phyloP scores from a whole-genome alignment of 1,140 invertebrate genomes.

The Platorchestia sp. region DNA sequence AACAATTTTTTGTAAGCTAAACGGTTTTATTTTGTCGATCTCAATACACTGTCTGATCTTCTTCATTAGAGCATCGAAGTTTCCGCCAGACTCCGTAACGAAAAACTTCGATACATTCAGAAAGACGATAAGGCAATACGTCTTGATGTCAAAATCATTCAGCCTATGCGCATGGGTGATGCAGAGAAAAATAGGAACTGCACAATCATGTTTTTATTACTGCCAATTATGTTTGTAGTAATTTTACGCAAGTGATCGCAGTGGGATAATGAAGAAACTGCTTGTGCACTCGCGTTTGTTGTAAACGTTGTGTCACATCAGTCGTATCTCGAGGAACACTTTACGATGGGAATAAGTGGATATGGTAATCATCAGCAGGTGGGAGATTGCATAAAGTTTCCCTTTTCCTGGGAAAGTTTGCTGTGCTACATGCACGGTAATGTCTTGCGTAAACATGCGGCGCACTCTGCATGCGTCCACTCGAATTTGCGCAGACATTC shows the following conservation, averaged over 20 bases:
- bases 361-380: not conserved
- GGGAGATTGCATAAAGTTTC: not conserved
- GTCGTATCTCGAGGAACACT: not conserved
- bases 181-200: not conserved
- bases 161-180: not conserved
- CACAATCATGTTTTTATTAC: not conserved
- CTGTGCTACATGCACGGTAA: not conserved
- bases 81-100: too few relatives aligned
- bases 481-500: not conserved
- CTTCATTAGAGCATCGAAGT: too few relatives aligned
- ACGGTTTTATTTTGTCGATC: too few relatives aligned
- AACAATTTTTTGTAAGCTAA: too few relatives aligned
- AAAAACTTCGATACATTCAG: too few relatives aligned
- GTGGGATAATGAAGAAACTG: not conserved
- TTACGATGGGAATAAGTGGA: not conserved
- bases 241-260: not conserved
- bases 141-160: not conserved
- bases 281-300: not conserved
- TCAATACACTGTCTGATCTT: too few relatives aligned
- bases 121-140: too few relatives aligned
- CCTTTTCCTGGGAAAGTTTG: not conserved
- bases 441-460: not conserved
- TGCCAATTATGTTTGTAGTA: not conserved
- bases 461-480: not conserved
- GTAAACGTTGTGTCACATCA: not conserved